Evolutionary conservation across 2,797 vertebrate species (phyloP).

Genomic region (Amblyraja radiata): DNA sequence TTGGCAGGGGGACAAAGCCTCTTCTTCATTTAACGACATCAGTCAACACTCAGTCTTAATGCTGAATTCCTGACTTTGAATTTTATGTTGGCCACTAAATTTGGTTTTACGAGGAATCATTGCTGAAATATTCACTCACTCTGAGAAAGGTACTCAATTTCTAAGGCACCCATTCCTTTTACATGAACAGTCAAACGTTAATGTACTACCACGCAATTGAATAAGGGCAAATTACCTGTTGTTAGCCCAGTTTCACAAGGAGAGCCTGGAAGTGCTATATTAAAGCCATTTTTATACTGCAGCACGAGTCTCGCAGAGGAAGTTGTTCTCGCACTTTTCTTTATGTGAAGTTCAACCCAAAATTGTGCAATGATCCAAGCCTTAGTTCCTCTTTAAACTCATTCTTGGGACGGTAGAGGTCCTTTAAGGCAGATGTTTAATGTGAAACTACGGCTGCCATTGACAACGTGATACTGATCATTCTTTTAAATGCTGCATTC

Average conservation of each 20-base stretch:
- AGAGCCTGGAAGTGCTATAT: not conserved
- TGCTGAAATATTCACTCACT: not conserved
- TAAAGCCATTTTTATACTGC: not conserved
- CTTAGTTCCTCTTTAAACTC: not conserved
- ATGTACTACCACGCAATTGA: not conserved
- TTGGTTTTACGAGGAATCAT: not conserved
- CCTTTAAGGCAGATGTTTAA: not conserved
- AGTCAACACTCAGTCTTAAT: slow-evolving; percentile 6
- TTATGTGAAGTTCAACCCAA: not conserved
- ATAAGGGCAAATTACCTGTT: not conserved
- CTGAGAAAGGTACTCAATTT: not conserved
- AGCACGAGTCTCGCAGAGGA: not conserved
- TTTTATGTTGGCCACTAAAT: not conserved
- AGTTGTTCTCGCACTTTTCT: not conserved
- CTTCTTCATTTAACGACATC: not conserved
- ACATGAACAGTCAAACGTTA: not conserved
- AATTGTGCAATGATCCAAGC: not conserved
- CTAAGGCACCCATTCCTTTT: not conserved
- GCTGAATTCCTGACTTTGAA: not conserved
- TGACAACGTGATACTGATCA: not conserved
- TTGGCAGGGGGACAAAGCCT: too few relatives aligned
- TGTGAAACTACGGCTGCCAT: not conserved
- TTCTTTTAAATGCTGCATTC: not conserved
- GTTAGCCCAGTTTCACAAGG: not conserved
- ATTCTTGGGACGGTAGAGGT: not conserved